Evolutionary conservation across 2,888 invertebrate species (phyloP).

Genomic region (Pollenia labialis): DNA sequence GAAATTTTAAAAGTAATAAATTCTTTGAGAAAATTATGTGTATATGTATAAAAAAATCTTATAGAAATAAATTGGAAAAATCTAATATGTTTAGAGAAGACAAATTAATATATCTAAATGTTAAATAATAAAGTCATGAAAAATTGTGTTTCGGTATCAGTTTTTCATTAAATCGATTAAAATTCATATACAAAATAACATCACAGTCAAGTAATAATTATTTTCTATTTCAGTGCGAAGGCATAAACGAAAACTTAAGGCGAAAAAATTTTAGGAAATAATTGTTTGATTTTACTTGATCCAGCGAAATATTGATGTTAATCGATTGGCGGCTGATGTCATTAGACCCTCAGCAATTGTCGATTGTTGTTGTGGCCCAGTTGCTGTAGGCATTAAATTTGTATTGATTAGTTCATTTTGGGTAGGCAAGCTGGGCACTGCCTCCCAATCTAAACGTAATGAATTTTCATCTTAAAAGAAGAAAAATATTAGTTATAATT

Average conservation of each 20-base stretch:
- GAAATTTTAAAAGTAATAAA: slow-evolving; percentile 14
- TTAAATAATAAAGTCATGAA: slow-evolving; percentile 43
- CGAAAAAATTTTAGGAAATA: slow-evolving; percentile 14
- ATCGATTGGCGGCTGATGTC: slow-evolving; percentile 92
- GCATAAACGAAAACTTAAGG: slow-evolving; percentile 35
- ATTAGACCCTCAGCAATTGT: slow-evolving; percentile 90
- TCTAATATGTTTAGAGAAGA: not conserved
- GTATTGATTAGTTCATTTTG: slow-evolving; percentile 79
- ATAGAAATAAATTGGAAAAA: slow-evolving; percentile 25
- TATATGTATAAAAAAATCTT: not conserved
- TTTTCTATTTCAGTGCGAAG: slow-evolving; percentile 30
- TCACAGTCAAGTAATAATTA: slow-evolving; percentile 70
- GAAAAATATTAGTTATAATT: slow-evolving; percentile 12
- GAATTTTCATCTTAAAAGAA: slow-evolving; percentile 85
- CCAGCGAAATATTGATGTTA: slow-evolving; percentile 91
- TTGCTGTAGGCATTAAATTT: slow-evolving; percentile 77
- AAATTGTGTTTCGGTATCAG: slow-evolving; percentile 39
- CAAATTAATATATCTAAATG: slow-evolving; percentile 15
- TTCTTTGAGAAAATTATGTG: slow-evolving; percentile 1
- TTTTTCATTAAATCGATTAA: slow-evolving; percentile 42
- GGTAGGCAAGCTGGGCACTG: slow-evolving; percentile 85
- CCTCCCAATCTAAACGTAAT: slow-evolving; percentile 92
- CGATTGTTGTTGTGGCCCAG: slow-evolving; percentile 81
- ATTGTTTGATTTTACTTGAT: slow-evolving; percentile 77
- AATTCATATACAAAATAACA: slow-evolving; percentile 57